Percentiles rank a stretch among this genome's conserved stretches.
These are phyloP conservation scores for Drosophila rellima DNA, from an alignment of 2,888 invertebrate species.

Conservation along the genomic window DNA sequence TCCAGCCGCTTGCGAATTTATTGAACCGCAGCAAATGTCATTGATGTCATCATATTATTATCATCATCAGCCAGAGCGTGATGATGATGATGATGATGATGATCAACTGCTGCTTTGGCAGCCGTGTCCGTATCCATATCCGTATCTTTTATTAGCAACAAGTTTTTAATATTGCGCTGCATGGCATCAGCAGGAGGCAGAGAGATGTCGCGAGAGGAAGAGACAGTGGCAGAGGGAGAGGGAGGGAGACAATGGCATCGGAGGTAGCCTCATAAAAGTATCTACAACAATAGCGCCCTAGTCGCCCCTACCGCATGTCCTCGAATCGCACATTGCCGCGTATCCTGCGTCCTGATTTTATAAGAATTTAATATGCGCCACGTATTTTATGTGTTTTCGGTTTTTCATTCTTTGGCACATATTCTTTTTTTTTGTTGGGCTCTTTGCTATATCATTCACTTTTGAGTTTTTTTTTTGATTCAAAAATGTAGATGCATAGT, in stretches of 20 bases:
- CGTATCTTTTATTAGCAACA: conserved; percentile 78
- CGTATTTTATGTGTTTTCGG: conserved; percentile 61
- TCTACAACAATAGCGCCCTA: conserved; percentile 68
- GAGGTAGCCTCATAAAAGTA: conserved; percentile 59
- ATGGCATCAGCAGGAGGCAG: conserved; percentile 34
- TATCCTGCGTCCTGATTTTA: conserved; percentile 63
- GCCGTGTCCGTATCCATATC: conserved; percentile 48
- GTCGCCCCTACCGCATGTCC: conserved; percentile 39
- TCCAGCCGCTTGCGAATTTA: conserved; percentile 71
- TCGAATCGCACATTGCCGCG: conserved; percentile 48
- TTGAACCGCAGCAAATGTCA: conserved; percentile 82
- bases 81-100: conserved; percentile 38
- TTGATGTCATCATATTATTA: conserved; percentile 69
- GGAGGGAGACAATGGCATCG: conserved; percentile 44
- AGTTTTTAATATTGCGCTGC: conserved; percentile 74
- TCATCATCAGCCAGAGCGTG: conserved; percentile 16
- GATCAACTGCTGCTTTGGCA: conserved; percentile 41
- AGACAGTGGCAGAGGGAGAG: neutral
- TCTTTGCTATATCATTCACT: conserved; percentile 54
- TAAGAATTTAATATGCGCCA: conserved; percentile 80
- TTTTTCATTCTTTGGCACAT: conserved; percentile 39
- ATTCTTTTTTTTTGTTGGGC: conserved; percentile 35
- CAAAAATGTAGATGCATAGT: neutral
- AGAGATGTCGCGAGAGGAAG: neutral
- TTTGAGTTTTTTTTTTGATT: neutral